phyloP scores from a whole-genome alignment of 2,888 invertebrate species.

The Rhorus exstirpatorius region DNA sequence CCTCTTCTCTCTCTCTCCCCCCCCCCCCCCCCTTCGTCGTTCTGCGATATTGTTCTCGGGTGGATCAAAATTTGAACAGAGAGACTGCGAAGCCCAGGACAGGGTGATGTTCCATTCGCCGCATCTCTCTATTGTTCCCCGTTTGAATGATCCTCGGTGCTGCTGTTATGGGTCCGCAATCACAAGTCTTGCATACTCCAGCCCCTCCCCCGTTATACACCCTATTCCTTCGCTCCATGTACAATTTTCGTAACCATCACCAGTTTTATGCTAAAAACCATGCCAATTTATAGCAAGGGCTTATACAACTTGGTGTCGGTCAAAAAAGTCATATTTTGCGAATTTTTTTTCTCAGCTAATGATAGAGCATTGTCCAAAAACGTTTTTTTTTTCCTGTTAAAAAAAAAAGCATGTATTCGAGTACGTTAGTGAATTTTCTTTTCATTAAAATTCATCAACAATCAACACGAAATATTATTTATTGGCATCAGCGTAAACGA shows the following conservation, averaged over 20 bases:
- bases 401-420: no score
- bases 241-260: background rate
- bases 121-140: constrained; percentile 17
- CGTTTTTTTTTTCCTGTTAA: no score
- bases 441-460: no score
- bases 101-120: constrained; percentile 47
- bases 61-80: constrained; percentile 75
- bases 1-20: constrained; percentile 25
- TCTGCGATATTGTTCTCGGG: constrained; percentile 77
- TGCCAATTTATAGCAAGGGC: background rate
- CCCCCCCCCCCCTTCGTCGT: constrained; percentile 75
- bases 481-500: no score
- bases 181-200: background rate
- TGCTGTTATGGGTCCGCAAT: background rate
- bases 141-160: background rate
- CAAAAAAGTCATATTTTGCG: no score
- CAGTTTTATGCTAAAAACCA: background rate
- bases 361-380: no score
- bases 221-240: background rate
- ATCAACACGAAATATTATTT: no score
- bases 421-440: no score
- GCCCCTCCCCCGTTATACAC: background rate
- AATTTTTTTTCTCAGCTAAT: no score
- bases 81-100: constrained; percentile 64
- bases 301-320: no score